These are phyloP conservation scores for Tachuris rubrigastra DNA, from an alignment of 2,113 vertebrate genomes.

Conservation along the genomic window DNA sequence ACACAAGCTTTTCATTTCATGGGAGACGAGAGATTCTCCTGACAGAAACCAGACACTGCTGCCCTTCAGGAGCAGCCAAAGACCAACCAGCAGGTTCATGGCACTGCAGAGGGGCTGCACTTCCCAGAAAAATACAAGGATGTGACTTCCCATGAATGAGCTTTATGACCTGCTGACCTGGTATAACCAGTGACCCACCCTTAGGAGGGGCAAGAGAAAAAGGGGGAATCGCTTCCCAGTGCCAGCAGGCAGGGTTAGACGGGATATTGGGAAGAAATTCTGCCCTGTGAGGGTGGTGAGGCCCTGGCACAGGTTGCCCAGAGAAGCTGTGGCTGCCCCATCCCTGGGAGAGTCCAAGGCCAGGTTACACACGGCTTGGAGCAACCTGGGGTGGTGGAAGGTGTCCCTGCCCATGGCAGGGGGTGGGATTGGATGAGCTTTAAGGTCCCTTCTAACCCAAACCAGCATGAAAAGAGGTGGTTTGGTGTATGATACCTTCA, in stretches of 20 bases:
- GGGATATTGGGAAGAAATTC: background rate
- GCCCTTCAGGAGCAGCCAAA: background rate
- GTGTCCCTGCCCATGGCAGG: background rate
- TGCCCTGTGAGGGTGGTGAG: background rate
- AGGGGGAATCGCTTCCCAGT: background rate
- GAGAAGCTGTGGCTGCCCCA: background rate
- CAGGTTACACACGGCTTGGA: background rate
- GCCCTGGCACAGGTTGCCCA: background rate
- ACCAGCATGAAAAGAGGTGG: background rate
- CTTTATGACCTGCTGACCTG: background rate
- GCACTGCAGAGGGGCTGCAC: background rate
- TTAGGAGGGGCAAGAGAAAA: background rate
- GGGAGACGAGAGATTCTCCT: background rate
- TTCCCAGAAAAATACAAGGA: background rate
- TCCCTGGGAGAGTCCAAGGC: background rate
- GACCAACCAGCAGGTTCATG: background rate
- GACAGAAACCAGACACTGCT: background rate
- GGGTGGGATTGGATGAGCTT: rapidly evolving
- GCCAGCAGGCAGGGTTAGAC: background rate
- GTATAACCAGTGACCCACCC: background rate
- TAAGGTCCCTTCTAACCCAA: background rate
- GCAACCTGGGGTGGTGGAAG: background rate
- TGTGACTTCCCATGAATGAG: rapidly evolving
- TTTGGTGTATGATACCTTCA: background rate
- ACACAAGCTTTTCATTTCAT: background rate